Percentiles rank a stretch among this genome's conserved stretches.
phyloP scores from a whole-genome alignment of 1,140 invertebrate species.

The Drosophila leontia region DNA sequence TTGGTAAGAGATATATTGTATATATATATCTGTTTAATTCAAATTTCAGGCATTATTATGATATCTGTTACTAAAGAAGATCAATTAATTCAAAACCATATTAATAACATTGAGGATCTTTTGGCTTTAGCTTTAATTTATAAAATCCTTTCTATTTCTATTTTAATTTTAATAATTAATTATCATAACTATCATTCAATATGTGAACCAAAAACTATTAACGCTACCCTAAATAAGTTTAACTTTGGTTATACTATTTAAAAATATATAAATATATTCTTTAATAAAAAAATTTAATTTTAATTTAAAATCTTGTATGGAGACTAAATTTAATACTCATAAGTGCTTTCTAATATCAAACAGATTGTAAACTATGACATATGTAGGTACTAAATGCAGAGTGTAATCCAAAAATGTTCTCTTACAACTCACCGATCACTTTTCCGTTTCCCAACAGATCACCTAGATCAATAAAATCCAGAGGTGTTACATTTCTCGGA shows the following conservation, averaged over 20 bases:
- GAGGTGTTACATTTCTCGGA: slow-evolving; percentile 40
- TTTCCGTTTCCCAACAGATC: no score
- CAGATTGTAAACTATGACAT: background rate
- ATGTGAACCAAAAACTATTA: no score
- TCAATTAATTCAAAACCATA: background rate
- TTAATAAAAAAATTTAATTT: background rate
- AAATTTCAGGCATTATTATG: no score
- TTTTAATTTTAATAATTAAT: no score
- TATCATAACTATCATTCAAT: no score
- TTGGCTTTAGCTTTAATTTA: background rate
- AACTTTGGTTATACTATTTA: no score
- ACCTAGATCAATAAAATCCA: slow-evolving; percentile 5
- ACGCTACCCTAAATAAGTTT: no score
- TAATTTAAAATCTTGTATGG: background rate
- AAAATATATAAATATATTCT: no score
- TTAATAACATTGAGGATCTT: background rate
- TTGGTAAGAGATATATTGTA: background rate
- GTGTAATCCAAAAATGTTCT: background rate
- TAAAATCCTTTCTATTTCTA: background rate
- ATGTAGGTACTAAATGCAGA: background rate
- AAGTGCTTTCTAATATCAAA: background rate
- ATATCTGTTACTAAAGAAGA: background rate
- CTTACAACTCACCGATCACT: background rate
- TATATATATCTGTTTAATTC: no score
- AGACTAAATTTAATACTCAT: background rate